phyloP scores from a whole-genome alignment of 2,113 vertebrate genomes.

The Malurus elegans region DNA sequence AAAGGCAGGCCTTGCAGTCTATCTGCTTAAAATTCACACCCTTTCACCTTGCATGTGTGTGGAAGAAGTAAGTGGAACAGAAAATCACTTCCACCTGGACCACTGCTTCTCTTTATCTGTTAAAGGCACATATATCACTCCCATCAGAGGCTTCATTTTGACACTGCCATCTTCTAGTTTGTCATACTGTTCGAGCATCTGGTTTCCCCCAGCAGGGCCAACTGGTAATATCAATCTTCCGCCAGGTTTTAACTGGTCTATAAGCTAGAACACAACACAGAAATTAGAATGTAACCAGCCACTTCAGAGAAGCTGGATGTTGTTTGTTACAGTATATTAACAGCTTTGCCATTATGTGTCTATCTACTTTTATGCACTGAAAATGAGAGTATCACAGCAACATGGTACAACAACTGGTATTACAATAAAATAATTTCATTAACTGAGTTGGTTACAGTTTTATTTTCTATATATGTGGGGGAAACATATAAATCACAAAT shows the following conservation, averaged over 20 bases:
- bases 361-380: background rate
- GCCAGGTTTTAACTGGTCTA: constrained; percentile 98
- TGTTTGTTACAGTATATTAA: background rate
- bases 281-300: constrained; percentile 48
- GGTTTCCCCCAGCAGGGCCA: constrained; percentile 96
- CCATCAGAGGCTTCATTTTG: constrained; percentile 99
- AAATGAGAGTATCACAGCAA: background rate
- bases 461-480: background rate
- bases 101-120: constrained; percentile 99
- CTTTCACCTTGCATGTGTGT: constrained; percentile 94
- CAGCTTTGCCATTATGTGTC: background rate
- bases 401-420: background rate
- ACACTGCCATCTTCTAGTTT: constrained; percentile 97
- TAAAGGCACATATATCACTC: constrained; percentile 99
- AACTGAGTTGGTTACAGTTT: background rate
- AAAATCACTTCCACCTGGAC: constrained; percentile 99
- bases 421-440: background rate
- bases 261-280: constrained; percentile 80
- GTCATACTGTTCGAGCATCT: constrained; percentile 99
- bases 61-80: constrained; percentile 86
- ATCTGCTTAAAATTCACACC: constrained; percentile 88
- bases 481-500: background rate
- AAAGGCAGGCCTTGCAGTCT: constrained; percentile 80
- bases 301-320: background rate
- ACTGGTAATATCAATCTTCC: constrained; percentile 96